phyloP scores from a whole-genome alignment of 2,113 vertebrate species.

The Zosterops japonicus region DNA sequence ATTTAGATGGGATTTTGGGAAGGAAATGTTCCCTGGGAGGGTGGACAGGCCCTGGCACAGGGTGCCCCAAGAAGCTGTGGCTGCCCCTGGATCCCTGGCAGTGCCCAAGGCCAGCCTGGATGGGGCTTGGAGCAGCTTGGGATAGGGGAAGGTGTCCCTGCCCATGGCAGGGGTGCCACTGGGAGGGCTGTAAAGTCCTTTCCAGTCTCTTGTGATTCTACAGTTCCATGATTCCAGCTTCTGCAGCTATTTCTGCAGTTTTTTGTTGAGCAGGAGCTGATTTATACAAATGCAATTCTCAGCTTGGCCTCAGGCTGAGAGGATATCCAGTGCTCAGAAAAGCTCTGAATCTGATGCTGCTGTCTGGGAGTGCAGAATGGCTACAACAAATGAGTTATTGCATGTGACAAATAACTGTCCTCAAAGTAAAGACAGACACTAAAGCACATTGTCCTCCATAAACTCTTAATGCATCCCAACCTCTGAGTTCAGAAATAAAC shows the following conservation, averaged over 20 bases:
- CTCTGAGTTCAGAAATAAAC: not conserved
- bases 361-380: not conserved
- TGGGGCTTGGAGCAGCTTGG: not conserved
- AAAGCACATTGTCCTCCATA: rapidly evolving
- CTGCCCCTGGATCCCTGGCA: not conserved
- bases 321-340: not conserved
- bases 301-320: not conserved
- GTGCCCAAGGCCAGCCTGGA: not conserved
- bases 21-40: not conserved
- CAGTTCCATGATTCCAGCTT: not conserved
- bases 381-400: not conserved
- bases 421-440: not conserved
- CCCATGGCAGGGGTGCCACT: not conserved
- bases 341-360: not conserved
- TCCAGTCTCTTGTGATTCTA: not conserved
- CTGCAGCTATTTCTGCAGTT: not conserved
- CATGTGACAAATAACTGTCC: not conserved
- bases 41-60: not conserved
- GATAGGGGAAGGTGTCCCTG: not conserved
- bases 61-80: not conserved
- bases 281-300: not conserved
- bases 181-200: not conserved
- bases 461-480: not conserved
- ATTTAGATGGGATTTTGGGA: not conserved
- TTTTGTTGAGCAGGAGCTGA: not conserved